Percentiles rank a stretch among this genome's conserved stretches.
These are phyloP conservation scores for Toxostoma redivivum DNA, from an alignment of 2,113 vertebrate species.

Conservation along the genomic window DNA sequence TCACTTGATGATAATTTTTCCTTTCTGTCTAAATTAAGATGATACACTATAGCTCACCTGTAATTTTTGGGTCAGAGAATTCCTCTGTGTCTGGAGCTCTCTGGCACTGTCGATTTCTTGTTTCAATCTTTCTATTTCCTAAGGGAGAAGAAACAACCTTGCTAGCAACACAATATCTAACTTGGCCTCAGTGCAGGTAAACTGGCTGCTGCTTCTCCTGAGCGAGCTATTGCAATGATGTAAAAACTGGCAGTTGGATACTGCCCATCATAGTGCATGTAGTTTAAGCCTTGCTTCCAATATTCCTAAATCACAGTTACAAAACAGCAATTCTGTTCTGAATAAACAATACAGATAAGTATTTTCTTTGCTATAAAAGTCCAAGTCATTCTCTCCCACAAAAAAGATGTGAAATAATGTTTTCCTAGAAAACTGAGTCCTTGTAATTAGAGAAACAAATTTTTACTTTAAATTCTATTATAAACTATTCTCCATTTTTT, in stretches of 20 bases:
- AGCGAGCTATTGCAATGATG: not conserved
- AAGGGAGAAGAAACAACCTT: conserved; percentile 1
- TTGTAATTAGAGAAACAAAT: not conserved
- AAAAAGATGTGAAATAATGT: not conserved
- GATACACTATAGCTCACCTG: conserved; percentile 71
- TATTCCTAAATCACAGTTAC: not conserved
- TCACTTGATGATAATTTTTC: not conserved
- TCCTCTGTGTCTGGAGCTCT: conserved; percentile 89
- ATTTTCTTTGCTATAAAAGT: not conserved
- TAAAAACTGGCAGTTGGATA: not conserved
- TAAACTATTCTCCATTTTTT: not conserved
- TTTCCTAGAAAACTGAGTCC: not conserved
- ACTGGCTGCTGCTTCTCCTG: not conserved
- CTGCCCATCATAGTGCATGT: not conserved
- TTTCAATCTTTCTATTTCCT: conserved; percentile 94
- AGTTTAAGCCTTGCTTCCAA: not conserved
- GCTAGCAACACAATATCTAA: not conserved
- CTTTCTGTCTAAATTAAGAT: not conserved
- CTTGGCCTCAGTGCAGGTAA: not conserved
- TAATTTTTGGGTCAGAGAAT: conserved; percentile 87
- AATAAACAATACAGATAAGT: not conserved
- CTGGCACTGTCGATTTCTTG: conserved; percentile 90
- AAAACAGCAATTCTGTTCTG: not conserved
- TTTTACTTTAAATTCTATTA: not conserved
- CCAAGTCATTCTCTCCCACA: not conserved